These are phyloP conservation scores for Anthopleura xanthogrammica DNA, from an alignment of 92 coral and sea anemone species.

Conservation along the genomic window DNA sequence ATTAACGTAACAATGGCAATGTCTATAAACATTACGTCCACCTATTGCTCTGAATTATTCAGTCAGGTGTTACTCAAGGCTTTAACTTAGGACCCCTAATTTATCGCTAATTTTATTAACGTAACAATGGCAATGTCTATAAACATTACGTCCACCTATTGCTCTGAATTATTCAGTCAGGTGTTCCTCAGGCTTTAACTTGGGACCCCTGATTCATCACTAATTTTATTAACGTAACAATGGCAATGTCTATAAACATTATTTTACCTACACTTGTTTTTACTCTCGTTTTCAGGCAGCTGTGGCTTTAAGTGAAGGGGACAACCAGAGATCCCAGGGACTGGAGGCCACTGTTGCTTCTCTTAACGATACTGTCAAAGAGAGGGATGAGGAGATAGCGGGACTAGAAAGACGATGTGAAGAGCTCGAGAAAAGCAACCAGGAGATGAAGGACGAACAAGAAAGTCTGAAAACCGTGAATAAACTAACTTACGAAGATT, in stretches of 20 bases:
- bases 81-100: too few species aligned
- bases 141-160: too few species aligned
- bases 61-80: too few species aligned
- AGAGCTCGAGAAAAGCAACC: constrained; percentile 59
- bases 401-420: constrained; percentile 44
- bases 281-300: constrained; percentile 35
- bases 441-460: constrained; percentile 66
- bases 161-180: not conserved
- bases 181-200: too few species aligned
- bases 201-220: constrained; percentile 5
- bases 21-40: too few species aligned
- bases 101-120: not conserved
- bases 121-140: not conserved
- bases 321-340: constrained; percentile 37
- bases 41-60: too few species aligned
- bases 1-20: too few species aligned
- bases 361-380: constrained; percentile 43
- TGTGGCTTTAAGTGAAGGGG: constrained; percentile 47
- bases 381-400: constrained; percentile 52
- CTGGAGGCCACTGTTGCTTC: constrained; percentile 48
- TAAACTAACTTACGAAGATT: constrained; percentile 67
- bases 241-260: too few species aligned
- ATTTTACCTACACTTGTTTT: not conserved
- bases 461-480: constrained; percentile 68
- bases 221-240: not conserved